Base-by-base conservation (phyloP, 53 echinoderm and acorn worm species). In the Zoroaster sp. region DNA sequence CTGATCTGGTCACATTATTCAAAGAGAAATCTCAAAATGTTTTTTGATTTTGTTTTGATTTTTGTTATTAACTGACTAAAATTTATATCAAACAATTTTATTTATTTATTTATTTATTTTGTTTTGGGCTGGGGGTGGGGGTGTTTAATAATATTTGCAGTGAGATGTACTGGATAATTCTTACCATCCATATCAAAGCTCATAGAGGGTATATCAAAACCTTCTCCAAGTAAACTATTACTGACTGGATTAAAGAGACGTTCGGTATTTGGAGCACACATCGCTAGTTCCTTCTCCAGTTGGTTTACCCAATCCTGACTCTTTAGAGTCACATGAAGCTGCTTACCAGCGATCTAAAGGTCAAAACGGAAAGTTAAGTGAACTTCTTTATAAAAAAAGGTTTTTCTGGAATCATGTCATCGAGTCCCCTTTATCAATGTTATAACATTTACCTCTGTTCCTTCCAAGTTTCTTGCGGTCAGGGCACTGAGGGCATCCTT, bases 161-260 rank as follows among this genome's bases (percentile, higher is more conserved):
- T n/a, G n/a, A n/a, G 30, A 1, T 14, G 34, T 14, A 13, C 6
- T 4, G 30, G 14, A 4, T 35, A 31, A 31, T 35, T 75, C 91
- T 91, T 68, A 97, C 97, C 97, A 55, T 93, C 97, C 20, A 93
- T 47, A 47, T 97, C 97, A 75, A 97, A 97, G 75, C 97, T 97
- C 95, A 97, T 95, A 0, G 96, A 96, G 13, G 96, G 96, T 32
- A 92, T 91, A 69, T 95, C 95, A 80, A 96, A 96, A 45, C 92
- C 74, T 38, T 96, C 96, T 25, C 93, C 95, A 0, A 96, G 86
- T 0, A 96, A 90, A 49, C 90, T 92, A 33, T 88, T 93, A 0
- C 92, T 91, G 28, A 93, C 87, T 5, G 97, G 95, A 35, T 95
- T 93, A 74, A 92, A 93, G 1, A 97, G 89, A 31, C 95, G 66